These are phyloP conservation scores for Eucriotettix oculatus DNA, from an alignment of 2,888 invertebrate genomes.

Conservation along the genomic window DNA sequence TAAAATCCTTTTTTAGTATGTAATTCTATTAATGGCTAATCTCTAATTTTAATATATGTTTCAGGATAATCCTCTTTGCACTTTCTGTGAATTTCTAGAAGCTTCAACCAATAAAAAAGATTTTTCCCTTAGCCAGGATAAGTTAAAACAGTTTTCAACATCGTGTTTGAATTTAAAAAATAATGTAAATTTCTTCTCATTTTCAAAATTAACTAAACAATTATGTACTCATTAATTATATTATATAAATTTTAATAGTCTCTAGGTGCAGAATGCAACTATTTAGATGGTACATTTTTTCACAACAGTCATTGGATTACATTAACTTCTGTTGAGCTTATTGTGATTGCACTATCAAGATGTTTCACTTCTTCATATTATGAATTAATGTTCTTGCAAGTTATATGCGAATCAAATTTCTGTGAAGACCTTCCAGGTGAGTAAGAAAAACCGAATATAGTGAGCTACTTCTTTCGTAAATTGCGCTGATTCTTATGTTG, in stretches of 20 bases:
- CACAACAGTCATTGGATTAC: constrained; percentile 38
- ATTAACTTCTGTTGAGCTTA: constrained; percentile 36
- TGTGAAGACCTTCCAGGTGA: constrained; percentile 19
- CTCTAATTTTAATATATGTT: constrained; percentile 18
- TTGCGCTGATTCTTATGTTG: not conserved
- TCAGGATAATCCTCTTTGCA: constrained; percentile 45
- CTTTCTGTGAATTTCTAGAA: constrained; percentile 40
- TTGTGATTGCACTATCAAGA: constrained; percentile 40
- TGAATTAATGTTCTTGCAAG: constrained; percentile 43
- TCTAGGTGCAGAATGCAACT: not conserved
- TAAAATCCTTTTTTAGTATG: not conserved
- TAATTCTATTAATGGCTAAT: not conserved
- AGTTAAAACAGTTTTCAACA: constrained; percentile 25
- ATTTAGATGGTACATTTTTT: not conserved
- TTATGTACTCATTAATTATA: not conserved
- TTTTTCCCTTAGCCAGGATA: constrained; percentile 19
- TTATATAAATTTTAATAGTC: constrained; percentile 1
- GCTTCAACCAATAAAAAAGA: constrained; percentile 25
- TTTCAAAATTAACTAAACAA: not conserved
- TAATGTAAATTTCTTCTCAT: constrained; percentile 17
- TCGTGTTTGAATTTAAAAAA: constrained; percentile 19
- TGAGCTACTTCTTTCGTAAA: too few relatives aligned
- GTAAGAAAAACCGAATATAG: not conserved
- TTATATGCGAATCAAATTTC: constrained; percentile 19
- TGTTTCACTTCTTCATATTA: constrained; percentile 45